phyloP scores from a whole-genome alignment of 2,888 invertebrate species.

The Hylaea fasciaria region DNA sequence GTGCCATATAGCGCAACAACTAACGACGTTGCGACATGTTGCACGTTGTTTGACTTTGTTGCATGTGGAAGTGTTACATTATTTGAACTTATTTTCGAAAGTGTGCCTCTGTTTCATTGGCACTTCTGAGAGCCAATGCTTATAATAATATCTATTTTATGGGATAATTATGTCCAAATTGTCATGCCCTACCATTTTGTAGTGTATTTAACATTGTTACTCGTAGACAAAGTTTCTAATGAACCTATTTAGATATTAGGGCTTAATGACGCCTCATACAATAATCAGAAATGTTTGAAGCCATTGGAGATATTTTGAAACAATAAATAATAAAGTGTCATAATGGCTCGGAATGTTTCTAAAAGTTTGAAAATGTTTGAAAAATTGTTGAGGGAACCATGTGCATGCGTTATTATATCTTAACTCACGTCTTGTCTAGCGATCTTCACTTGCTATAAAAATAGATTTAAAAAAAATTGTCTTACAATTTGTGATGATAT shows the following conservation, averaged over 20 bases:
- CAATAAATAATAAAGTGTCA: background rate
- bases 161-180: conserved; percentile 4
- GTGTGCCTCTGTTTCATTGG: conserved; percentile 15
- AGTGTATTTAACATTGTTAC: background rate
- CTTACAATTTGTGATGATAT: background rate
- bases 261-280: background rate
- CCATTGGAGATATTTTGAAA: conserved; percentile 1
- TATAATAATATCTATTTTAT: conserved; percentile 25
- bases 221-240: background rate
- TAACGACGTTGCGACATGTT: no score
- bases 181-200: conserved; percentile 12
- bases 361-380: background rate
- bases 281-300: background rate
- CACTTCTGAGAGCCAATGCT: conserved; percentile 10
- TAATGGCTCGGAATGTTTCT: background rate
- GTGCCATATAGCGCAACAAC: no score
- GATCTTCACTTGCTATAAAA: background rate
- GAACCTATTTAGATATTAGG: conserved; percentile 11
- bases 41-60: no score
- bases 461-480: background rate
- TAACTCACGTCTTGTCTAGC: background rate
- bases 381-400: background rate
- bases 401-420: conserved; percentile 1
- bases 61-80: no score
- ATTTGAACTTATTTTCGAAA: background rate